Percentiles rank a stretch among this genome's conserved stretches.
These are phyloP conservation scores for Pantherophis guttatus DNA, from an alignment of 2,113 vertebrate genomes.

Conservation along the genomic window DNA sequence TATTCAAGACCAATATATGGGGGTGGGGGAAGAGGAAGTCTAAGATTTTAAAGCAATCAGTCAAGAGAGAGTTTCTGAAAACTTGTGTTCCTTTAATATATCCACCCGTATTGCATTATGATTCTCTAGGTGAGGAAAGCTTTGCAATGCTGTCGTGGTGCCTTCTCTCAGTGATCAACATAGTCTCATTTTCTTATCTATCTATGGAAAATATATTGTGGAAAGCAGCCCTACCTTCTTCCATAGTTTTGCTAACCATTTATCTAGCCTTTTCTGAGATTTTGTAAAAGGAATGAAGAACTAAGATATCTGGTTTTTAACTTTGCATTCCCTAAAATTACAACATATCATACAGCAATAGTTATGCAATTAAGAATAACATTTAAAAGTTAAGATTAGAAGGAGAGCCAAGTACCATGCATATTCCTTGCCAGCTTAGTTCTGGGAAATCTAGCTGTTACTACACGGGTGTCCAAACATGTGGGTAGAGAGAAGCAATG, in stretches of 20 bases:
- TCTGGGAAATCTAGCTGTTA: conserved; percentile 58
- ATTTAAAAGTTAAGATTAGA: conserved; percentile 10
- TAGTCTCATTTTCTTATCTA: neutral
- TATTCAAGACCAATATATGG: neutral
- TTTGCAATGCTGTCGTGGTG: neutral
- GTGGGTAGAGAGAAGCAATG: conserved; percentile 48
- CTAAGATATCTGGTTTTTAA: conserved; percentile 36
- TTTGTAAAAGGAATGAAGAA: neutral
- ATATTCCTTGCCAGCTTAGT: conserved; percentile 55
- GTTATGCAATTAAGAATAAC: neutral
- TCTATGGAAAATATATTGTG: neutral
- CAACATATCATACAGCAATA: neutral
- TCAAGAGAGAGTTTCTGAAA: neutral
- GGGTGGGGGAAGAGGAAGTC: neutral
- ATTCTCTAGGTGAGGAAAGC: neutral
- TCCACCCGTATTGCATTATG: neutral
- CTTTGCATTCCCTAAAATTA: neutral
- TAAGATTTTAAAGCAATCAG: neutral
- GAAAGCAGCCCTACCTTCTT: neutral
- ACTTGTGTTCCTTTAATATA: neutral
- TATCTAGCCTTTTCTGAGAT: neutral
- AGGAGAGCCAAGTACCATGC: conserved; percentile 17
- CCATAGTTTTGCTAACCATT: neutral
- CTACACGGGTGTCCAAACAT: neutral
- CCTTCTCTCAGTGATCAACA: neutral